Evolutionary conservation across 2,797 vertebrate species (phyloP).

Genomic region (Platyrinchus mystaceus): DNA sequence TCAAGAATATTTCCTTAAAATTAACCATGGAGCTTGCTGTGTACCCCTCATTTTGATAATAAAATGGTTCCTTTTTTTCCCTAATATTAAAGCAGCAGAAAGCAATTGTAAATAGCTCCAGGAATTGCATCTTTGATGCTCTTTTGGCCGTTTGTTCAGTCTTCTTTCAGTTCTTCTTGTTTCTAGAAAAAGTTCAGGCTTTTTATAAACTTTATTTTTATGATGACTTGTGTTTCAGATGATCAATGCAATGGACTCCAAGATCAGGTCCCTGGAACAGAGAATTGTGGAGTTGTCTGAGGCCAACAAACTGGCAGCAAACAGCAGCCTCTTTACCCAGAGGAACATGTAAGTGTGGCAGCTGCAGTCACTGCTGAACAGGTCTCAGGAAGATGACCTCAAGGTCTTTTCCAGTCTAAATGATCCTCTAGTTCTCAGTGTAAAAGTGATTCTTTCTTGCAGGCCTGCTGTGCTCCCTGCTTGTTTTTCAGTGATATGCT

Average conservation of each 20-base stretch:
- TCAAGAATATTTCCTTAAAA: background rate
- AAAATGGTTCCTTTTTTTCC: background rate
- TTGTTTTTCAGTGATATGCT: background rate
- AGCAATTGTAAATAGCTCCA: background rate
- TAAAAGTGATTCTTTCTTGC: background rate
- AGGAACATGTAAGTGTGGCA: conserved; percentile 94
- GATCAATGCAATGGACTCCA: conserved; percentile 99
- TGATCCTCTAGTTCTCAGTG: background rate
- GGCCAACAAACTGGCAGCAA: conserved; percentile 97
- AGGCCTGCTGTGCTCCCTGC: background rate
- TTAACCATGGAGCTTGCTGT: background rate
- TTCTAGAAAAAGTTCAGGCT: background rate
- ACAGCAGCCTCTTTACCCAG: conserved; percentile 98
- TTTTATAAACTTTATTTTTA: background rate
- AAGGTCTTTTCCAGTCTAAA: background rate
- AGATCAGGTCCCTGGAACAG: conserved; percentile 97
- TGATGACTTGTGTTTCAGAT: conserved; percentile 79
- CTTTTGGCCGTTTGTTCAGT: background rate
- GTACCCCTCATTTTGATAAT: background rate
- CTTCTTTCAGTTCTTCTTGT: background rate
- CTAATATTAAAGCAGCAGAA: background rate
- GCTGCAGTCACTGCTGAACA: background rate
- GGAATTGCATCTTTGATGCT: background rate
- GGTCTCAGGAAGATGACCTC: background rate
- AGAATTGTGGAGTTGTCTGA: conserved; percentile 95